phyloP scores from a whole-genome alignment of 2,797 vertebrate genomes.

The Diceros bicornis region DNA sequence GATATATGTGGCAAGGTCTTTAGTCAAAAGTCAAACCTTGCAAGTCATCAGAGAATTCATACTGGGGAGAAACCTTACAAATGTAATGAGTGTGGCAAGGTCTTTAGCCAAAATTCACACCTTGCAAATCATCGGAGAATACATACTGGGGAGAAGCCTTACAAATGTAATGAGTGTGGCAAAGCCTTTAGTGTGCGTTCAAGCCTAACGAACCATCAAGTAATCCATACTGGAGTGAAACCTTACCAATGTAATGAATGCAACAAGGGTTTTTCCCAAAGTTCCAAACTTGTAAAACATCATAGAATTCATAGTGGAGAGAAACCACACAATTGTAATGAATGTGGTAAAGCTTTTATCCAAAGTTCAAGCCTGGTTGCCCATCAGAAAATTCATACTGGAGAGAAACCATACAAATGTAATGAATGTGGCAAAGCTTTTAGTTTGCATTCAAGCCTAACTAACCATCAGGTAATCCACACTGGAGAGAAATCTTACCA shows the following conservation, averaged over 20 bases:
- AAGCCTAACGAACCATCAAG: background rate
- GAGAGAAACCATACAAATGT: conserved; percentile 72
- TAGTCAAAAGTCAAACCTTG: background rate
- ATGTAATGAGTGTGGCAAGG: background rate
- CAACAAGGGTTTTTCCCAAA: background rate
- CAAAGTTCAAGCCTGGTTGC: background rate
- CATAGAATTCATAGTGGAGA: conserved; percentile 12
- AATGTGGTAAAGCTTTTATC: conserved; percentile 29
- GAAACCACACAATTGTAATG: conserved; percentile 7
- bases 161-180: conserved; percentile 63
- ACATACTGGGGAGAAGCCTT: conserved; percentile 68
- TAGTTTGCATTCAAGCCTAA: conserved; percentile 60
- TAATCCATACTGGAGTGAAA: conserved; percentile 26
- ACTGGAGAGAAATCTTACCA: conserved; percentile 68
- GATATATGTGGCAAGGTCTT: background rate
- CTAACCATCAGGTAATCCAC: conserved; percentile 69
- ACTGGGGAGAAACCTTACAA: background rate
- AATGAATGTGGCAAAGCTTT: conserved; percentile 68
- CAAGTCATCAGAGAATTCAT: background rate
- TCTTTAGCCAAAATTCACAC: background rate
- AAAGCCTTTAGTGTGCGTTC: conserved; percentile 63
- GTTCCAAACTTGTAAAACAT: conserved; percentile 10
- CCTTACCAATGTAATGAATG: background rate
- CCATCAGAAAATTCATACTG: conserved; percentile 61
- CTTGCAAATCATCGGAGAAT: conserved; percentile 49